A percentile compares a stretch with the other conserved stretches of the same genome.
These are phyloP conservation scores for Bergia sp. DNA, from an alignment of 92 coral and sea anemone genomes.

Conservation along the genomic window DNA sequence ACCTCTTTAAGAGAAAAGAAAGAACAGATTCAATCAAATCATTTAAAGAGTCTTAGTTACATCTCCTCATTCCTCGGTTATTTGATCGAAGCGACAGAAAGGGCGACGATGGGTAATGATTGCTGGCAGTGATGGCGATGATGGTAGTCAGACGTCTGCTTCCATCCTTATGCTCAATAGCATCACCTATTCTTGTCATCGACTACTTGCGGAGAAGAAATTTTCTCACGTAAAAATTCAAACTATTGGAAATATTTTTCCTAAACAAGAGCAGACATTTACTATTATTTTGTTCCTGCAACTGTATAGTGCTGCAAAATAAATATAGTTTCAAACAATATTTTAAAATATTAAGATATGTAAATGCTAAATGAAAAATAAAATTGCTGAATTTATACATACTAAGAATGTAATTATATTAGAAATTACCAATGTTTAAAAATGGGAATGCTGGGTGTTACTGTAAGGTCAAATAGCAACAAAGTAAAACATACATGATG, in stretches of 20 bases:
- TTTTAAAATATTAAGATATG: conserved; percentile 15
- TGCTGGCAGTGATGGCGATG: background rate
- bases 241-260: background rate
- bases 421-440: no score
- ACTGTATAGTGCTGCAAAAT: background rate
- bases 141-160: background rate
- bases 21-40: conserved; percentile 70
- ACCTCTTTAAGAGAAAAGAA: conserved; percentile 90
- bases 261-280: background rate
- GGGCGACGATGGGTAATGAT: background rate
- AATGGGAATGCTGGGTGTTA: no score
- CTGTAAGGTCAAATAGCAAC: no score
- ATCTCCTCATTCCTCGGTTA: background rate
- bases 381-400: background rate
- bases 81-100: background rate
- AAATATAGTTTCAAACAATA: conserved; percentile 2
- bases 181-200: background rate
- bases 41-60: conserved; percentile 21
- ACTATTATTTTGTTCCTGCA: background rate
- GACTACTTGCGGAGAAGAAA: background rate
- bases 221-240: background rate
- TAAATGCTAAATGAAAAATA: conserved; percentile 19
- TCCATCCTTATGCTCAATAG: background rate
- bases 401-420: no score
- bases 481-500: no score